Conservation (phyloP, 2,113 vertebrate genomes). For the Pterocles burchelli region DNA sequence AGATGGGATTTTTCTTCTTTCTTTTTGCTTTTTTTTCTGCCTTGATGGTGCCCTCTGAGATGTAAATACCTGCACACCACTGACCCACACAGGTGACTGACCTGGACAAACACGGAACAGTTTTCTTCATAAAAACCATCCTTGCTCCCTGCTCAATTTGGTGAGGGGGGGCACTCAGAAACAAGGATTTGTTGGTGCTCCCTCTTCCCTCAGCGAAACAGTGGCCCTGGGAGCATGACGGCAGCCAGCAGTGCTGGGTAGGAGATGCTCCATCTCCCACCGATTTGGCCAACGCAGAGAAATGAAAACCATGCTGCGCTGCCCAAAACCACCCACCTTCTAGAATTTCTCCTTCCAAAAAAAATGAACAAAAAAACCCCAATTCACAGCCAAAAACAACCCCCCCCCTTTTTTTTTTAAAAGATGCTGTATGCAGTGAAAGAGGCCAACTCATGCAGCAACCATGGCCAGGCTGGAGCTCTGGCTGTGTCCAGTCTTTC, state of each 20-base stretch:
- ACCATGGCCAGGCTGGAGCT: background rate
- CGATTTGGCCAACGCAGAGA: background rate
- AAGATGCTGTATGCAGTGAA: background rate
- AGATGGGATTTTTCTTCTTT: background rate
- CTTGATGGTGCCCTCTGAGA: background rate
- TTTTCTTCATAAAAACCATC: background rate
- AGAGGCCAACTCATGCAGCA: background rate
- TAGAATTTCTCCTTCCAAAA: background rate
- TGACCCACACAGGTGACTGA: background rate
- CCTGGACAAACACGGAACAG: background rate
- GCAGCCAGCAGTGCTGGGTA: background rate
- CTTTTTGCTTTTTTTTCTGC: rapidly evolving
- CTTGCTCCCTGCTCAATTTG: background rate
- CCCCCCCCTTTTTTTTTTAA: background rate
- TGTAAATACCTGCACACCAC: background rate
- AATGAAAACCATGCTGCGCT: background rate
- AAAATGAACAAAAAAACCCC: background rate
- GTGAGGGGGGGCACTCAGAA: background rate
- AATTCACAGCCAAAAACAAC: background rate
- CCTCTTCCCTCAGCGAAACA: background rate
- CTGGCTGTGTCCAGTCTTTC: background rate
- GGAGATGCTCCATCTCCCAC: background rate
- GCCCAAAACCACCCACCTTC: background rate
- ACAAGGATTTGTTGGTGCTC: background rate
- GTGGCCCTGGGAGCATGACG: rapidly evolving